These are phyloP conservation scores for Neosalanx taihuensis DNA, from an alignment of 2,797 vertebrate genomes.

Conservation along the genomic window DNA sequence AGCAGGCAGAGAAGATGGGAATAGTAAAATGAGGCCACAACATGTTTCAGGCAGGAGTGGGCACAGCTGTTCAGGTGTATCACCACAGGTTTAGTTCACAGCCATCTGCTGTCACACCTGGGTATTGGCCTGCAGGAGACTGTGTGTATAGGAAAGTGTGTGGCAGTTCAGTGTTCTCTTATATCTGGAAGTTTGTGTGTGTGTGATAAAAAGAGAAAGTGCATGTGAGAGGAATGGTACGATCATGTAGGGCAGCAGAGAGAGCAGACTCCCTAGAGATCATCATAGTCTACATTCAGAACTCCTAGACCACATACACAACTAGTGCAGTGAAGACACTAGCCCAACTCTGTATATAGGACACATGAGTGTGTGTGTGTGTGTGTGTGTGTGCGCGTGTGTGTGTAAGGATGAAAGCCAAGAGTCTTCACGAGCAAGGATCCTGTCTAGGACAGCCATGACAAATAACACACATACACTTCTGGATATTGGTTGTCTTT, in stretches of 20 bases:
- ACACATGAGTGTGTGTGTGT: neutral
- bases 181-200: slow-evolving; percentile 14
- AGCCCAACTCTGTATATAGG: slow-evolving; percentile 41
- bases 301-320: slow-evolving; percentile 32
- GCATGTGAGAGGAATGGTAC: neutral
- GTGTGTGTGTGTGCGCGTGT: neutral
- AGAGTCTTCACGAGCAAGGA: neutral
- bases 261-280: slow-evolving; percentile 40
- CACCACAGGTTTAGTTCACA: slow-evolving; percentile 3
- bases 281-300: slow-evolving; percentile 32
- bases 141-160: neutral
- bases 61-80: neutral
- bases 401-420: neutral
- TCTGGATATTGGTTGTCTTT: too few relatives aligned
- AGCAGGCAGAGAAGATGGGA: too few relatives aligned
- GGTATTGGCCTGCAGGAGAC: neutral
- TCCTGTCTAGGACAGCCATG: too few relatives aligned
- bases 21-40: neutral
- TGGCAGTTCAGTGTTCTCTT: slow-evolving; percentile 6
- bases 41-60: neutral
- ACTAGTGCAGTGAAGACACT: slow-evolving; percentile 48
- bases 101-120: slow-evolving; percentile 13
- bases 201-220: neutral
- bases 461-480: too few relatives aligned
- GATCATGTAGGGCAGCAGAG: slow-evolving; percentile 43